Evolutionary conservation across 2,888 invertebrate genomes (phyloP).

Genomic region (Luperina nickerlii): DNA sequence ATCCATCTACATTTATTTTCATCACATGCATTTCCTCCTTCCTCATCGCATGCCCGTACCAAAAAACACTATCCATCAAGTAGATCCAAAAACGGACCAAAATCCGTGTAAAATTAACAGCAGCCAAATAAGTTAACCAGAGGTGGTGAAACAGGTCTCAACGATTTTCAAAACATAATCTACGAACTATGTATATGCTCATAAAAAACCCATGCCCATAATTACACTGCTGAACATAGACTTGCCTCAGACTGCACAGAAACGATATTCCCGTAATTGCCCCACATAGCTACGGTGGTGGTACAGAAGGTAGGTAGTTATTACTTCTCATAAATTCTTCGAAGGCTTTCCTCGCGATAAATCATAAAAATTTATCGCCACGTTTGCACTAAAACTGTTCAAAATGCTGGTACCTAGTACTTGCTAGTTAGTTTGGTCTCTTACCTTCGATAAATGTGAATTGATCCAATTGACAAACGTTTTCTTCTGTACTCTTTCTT

Average conservation of each 20-base stretch:
- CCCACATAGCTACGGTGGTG: neutral
- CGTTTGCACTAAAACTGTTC: neutral
- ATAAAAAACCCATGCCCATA: neutral
- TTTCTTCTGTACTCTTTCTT: slow-evolving; percentile 99
- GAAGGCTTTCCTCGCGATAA: slow-evolving; percentile 15
- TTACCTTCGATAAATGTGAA: slow-evolving; percentile 98
- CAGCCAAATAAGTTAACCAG: no score
- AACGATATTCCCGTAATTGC: slow-evolving; percentile 21
- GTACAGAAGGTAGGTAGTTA: slow-evolving; percentile 32
- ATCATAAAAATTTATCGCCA: slow-evolving; percentile 7
- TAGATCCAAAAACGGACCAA: neutral
- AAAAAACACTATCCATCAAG: neutral
- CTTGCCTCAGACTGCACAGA: neutral
- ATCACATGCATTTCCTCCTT: neutral
- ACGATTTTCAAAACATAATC: slow-evolving; percentile 14
- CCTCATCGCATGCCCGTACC: neutral
- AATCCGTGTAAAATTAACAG: neutral
- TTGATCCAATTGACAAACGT: slow-evolving; percentile 99
- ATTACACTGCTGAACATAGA: slow-evolving; percentile 2
- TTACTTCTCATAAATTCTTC: slow-evolving; percentile 42
- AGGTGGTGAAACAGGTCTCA: neutral
- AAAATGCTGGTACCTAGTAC: slow-evolving; percentile 5
- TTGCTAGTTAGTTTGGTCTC: slow-evolving; percentile 5
- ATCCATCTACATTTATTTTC: neutral
- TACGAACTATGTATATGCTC: neutral